Percentiles rank a stretch among this genome's conserved stretches.
phyloP scores from a whole-genome alignment of 92 coral and sea anemone species.

The Parazoanthus swiftii region DNA sequence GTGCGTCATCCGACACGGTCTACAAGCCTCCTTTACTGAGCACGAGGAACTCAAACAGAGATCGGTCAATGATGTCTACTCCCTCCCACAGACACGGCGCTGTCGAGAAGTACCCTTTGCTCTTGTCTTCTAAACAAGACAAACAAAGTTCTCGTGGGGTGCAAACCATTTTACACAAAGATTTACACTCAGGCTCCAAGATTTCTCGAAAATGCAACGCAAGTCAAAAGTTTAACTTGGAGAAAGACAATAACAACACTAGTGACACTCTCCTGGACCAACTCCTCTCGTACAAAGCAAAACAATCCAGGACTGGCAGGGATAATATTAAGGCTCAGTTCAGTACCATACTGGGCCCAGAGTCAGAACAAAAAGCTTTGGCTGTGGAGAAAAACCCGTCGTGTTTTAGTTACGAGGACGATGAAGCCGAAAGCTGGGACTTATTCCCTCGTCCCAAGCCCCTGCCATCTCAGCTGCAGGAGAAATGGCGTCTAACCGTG shows the following conservation, averaged over 20 bases:
- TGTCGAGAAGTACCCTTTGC: background rate
- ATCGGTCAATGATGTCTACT: background rate
- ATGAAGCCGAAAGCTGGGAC: background rate
- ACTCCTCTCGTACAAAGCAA: background rate
- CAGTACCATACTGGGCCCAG: slow-evolving; percentile 10
- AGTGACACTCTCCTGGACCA: background rate
- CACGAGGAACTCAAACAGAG: background rate
- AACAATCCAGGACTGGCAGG: background rate
- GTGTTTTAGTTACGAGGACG: slow-evolving; percentile 2
- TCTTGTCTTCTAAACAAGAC: background rate
- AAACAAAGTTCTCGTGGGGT: background rate
- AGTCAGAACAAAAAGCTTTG: background rate
- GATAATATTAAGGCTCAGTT: background rate
- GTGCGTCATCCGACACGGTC: background rate
- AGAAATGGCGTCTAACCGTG: background rate
- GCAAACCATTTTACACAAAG: background rate
- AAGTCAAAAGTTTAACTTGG: background rate
- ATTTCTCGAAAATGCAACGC: background rate
- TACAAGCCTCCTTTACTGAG: background rate
- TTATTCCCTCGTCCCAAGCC: background rate
- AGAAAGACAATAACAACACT: background rate
- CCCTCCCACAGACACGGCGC: background rate
- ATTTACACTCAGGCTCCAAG: background rate
- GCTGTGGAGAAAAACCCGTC: background rate
- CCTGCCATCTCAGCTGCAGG: background rate